Evolutionary conservation across 1,140 invertebrate species (phyloP).

Genomic region (Drosophila punjabiensis): DNA sequence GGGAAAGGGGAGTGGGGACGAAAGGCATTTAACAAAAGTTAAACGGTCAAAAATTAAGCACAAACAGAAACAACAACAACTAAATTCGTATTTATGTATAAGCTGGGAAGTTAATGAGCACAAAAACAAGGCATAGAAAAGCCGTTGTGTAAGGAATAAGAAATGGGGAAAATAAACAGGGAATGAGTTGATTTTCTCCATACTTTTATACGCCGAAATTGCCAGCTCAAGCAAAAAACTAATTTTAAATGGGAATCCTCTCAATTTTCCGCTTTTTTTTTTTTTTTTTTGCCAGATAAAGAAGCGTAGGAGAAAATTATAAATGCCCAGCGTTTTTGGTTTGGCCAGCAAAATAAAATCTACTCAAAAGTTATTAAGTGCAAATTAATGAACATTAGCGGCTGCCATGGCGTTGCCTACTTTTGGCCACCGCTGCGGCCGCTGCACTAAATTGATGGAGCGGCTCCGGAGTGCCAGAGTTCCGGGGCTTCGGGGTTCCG

Average conservation of each 20-base stretch:
- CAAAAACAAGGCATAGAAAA: constrained; percentile 51
- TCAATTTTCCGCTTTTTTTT: constrained; percentile 23
- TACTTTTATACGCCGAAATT: constrained; percentile 45
- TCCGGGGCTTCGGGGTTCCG: neutral
- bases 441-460: constrained; percentile 50
- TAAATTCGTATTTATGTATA: constrained; percentile 47
- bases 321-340: constrained; percentile 25
- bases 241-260: constrained; percentile 59
- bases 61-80: constrained; percentile 42
- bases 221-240: constrained; percentile 66
- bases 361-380: constrained; percentile 81
- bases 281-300: constrained; percentile 35
- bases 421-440: constrained; percentile 56
- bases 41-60: constrained; percentile 76
- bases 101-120: constrained; percentile 75
- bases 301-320: constrained; percentile 26
- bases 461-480: constrained; percentile 6
- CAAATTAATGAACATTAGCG: constrained; percentile 82
- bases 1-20: neutral
- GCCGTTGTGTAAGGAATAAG: constrained; percentile 31
- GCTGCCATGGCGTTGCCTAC: constrained; percentile 64
- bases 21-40: constrained; percentile 65
- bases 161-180: constrained; percentile 30
- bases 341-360: constrained; percentile 67
- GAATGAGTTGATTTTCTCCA: constrained; percentile 43